phyloP scores from a whole-genome alignment of 2,113 vertebrate species.

The Macrotis lagotis region DNA sequence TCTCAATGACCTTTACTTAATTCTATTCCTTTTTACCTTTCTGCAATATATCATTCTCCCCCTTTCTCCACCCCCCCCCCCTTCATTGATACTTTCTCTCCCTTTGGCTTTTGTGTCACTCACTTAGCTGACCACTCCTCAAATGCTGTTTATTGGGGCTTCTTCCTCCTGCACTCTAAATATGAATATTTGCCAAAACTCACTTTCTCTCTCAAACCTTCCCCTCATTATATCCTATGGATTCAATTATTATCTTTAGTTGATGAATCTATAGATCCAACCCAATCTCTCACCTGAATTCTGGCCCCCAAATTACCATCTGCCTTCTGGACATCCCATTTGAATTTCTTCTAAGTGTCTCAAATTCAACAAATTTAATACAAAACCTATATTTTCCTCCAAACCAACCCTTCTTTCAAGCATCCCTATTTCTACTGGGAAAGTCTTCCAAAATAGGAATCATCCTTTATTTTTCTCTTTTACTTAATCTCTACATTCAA shows the following conservation, averaged over 20 bases:
- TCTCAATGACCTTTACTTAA: too few species aligned
- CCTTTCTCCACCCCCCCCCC: too few species aligned
- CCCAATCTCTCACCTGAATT: not conserved
- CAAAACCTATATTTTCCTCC: not conserved
- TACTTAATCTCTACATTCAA: not conserved
- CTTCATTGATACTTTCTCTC: too few species aligned
- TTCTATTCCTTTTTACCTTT: too few species aligned
- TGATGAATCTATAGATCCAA: not conserved
- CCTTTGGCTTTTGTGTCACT: not conserved
- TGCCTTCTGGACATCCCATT: not conserved
- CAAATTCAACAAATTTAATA: not conserved
- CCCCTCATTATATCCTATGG: not conserved
- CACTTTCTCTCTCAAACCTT: not conserved
- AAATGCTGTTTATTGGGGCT: not conserved
- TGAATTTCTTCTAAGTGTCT: not conserved
- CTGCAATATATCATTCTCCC: too few species aligned
- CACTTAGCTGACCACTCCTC: not conserved
- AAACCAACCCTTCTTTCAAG: not conserved
- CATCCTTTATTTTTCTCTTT: not conserved
- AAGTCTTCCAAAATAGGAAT: not conserved
- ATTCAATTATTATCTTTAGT: not conserved
- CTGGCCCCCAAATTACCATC: not conserved
- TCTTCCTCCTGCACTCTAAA: not conserved
- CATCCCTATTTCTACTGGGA: not conserved
- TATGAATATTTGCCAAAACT: not conserved